Conservation (phyloP, 2,888 invertebrate genomes). For the Girardia tigrina region DNA sequence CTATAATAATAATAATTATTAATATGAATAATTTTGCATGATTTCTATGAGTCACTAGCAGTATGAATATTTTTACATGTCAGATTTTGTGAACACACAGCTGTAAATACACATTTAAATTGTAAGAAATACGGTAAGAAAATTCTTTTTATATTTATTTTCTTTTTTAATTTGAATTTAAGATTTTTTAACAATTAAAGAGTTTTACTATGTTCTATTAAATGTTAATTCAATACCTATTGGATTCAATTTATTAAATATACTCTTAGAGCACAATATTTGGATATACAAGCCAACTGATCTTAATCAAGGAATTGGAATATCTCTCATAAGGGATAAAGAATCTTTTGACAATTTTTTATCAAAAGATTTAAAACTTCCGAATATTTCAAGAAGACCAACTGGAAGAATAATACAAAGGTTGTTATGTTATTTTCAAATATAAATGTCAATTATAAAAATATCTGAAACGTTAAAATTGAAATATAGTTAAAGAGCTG, state of each 20-base stretch:
- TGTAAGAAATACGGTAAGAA: too few species aligned
- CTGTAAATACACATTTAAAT: too few species aligned
- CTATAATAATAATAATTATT: too few species aligned
- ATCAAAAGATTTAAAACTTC: slow-evolving; percentile 26
- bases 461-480: too few species aligned
- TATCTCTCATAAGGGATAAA: slow-evolving; percentile 44
- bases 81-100: too few species aligned
- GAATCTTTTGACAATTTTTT: slow-evolving; percentile 43
- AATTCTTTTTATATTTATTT: background rate
- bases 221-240: background rate
- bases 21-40: too few species aligned
- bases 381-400: slow-evolving; percentile 39
- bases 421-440: slow-evolving; percentile 38
- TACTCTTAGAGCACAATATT: slow-evolving; percentile 46
- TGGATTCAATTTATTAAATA: background rate
- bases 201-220: background rate
- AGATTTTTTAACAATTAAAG: background rate
- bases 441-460: background rate
- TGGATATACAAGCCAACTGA: slow-evolving; percentile 50
- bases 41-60: too few species aligned
- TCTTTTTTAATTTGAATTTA: background rate
- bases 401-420: slow-evolving; percentile 47
- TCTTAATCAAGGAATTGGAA: slow-evolving; percentile 49
- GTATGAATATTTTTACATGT: too few species aligned
- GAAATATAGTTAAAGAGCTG: too few species aligned